Evolutionary conservation across 2,888 invertebrate species (phyloP), one percentile per base, ranked within the genome.

Genomic region (Neoaliturus tenellus): DNA sequence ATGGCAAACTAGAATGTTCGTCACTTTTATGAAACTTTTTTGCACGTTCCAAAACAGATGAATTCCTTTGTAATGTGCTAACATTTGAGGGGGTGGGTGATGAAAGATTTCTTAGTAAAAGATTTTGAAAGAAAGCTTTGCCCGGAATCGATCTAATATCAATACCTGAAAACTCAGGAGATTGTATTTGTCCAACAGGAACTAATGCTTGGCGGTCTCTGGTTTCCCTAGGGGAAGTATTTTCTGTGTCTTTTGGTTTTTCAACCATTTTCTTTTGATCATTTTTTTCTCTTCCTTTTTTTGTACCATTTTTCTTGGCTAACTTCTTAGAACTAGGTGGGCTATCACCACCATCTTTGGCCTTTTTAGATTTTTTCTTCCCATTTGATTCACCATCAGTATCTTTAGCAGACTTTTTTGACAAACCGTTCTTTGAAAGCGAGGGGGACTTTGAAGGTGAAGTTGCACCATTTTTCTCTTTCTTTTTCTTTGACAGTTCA

Each of bases 21-120:
- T 84, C 81, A 31, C 80, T 73, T 55, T 87, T 84, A 73, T 80
- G 81, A 58, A 96, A 94, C 88, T 94, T 93, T 89, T 92, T 93
- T 0, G 95, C 94, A 89, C 94, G 94, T 89, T 96, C 95, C 75
- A 94, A 90, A 23, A 96, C 94, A 80, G 94, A 92, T 0, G 93
- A 92, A 86, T 91, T 92, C 85, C 92, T 92, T 62, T 91, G 90
- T 10, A 90, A 87, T 71, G 85, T 90, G 86, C 87, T 86, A 10
- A 87, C 85, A 35, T 90, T 88, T 0, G 91, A 90, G 0, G 91
- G 89, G 0, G 89, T 89, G 0, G 91, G 90, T 0, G 92, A 89
- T 8, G 28, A 81, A 14, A 91, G 87, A 85, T 93, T 92, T 83
- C 94, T 91, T 44, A 95, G 89, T 88, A 95, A 94, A 25, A 95